Evolutionary conservation across 1,140 invertebrate species (phyloP).

Genomic region (Eupeodes corollae): DNA sequence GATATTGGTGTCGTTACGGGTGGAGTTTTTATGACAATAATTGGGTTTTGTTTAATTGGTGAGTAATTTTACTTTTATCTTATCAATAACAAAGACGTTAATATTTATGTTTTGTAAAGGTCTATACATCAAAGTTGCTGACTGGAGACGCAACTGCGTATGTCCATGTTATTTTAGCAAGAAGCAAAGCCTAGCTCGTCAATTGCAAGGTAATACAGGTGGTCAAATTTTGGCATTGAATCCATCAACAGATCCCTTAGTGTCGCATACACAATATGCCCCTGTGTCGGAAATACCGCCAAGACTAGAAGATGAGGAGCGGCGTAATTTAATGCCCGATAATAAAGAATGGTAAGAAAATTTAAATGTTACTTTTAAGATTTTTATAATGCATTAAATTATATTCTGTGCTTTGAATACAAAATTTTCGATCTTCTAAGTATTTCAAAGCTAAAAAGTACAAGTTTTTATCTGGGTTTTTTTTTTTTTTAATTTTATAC

Average conservation of each 20-base stretch:
- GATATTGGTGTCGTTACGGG: conserved; percentile 9
- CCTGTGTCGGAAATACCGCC: conserved; percentile 55
- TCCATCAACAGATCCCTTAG: conserved; percentile 58
- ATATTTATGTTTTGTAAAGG: conserved; percentile 7
- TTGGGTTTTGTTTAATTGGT: conserved; percentile 8
- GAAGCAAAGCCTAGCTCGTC: conserved; percentile 11
- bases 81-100: background rate
- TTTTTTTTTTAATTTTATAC: too few species aligned
- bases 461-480: too few species aligned
- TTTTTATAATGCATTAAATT: too few species aligned
- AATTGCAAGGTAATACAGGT: conserved; percentile 11
- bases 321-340: conserved; percentile 54
- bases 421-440: too few species aligned
- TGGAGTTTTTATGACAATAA: conserved; percentile 9
- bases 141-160: conserved; percentile 13
- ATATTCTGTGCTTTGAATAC: too few species aligned
- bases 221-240: conserved; percentile 36
- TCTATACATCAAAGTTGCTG: conserved; percentile 11
- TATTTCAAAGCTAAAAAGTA: too few species aligned
- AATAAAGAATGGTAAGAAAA: conserved; percentile 50
- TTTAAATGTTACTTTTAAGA: too few species aligned
- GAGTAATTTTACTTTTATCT: background rate
- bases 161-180: conserved; percentile 14
- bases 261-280: conserved; percentile 52
- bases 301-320: conserved; percentile 47